Conservation (phyloP, 2,113 vertebrate species). For the Myotis brandtii region DNA sequence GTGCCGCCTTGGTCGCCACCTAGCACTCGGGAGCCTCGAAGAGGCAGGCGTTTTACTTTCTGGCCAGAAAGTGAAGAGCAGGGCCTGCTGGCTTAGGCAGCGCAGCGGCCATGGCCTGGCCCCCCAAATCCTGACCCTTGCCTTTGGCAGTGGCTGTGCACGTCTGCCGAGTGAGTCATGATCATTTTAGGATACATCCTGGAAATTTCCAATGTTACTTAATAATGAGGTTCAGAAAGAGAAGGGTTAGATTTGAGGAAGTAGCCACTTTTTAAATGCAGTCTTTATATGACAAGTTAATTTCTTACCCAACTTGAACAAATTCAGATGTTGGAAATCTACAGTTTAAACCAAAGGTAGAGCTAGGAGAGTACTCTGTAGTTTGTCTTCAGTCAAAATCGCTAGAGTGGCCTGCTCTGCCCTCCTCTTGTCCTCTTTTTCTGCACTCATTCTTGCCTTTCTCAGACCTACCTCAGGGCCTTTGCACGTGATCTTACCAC, state of each 20-base stretch:
- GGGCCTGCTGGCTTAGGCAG: neutral
- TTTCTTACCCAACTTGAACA: neutral
- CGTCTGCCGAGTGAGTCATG: slow-evolving; percentile 7
- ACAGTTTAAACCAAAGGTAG: neutral
- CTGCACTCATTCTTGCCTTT: neutral
- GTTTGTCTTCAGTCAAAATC: neutral
- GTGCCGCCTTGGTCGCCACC: neutral
- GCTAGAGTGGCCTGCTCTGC: neutral
- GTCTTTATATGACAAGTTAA: neutral
- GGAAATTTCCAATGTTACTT: slow-evolving; percentile 63
- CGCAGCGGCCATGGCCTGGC: too few species aligned
- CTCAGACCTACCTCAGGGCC: neutral
- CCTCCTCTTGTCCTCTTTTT: neutral
- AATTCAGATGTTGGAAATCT: slow-evolving; percentile 3
- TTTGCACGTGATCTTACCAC: neutral
- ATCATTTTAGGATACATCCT: slow-evolving; percentile 16
- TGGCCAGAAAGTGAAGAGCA: neutral
- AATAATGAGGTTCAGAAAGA: slow-evolving; percentile 44
- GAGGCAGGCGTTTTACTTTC: neutral
- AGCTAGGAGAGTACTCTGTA: neutral
- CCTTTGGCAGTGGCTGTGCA: neutral
- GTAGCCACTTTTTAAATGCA: slow-evolving; percentile 25
- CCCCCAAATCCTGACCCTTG: neutral
- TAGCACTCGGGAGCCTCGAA: neutral
- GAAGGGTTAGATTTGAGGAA: slow-evolving; percentile 45